Base-by-base conservation (phyloP, 2,888 invertebrate genomes). In the Minunthozetes semirufus region DNA sequence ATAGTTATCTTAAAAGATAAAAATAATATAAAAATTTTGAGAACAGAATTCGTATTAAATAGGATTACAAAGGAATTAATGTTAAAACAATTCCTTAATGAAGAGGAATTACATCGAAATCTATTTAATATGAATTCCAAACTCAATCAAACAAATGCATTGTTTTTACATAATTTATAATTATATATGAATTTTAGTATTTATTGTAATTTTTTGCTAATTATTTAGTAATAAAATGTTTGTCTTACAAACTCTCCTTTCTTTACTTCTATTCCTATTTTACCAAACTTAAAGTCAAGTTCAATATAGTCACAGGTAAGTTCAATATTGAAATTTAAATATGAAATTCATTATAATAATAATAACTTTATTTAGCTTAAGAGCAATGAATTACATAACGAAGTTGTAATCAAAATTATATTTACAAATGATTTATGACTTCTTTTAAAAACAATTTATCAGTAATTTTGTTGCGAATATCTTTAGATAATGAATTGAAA, bases 131-230 rank as follows among this genome's bases (percentile, higher is more conserved):
- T 59, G 27, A 42, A 42, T 42, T 42, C 42, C 11, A 42, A 42
- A 42, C 42, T 59, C 13, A 22, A 22, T 1, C 27, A 38, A 42
- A 42, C 19, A 66, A 66, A 66, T 66, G 66, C 66, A 66, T 66
- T 66, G 66, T 66, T 66, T 66, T 66, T 42, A 59, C 29, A 63
- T 29, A 66, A 66, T 66, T 66, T 33, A 63, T 33, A 22, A 66
- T 42, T 66, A 42, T 33, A 63, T 33, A 22, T 27, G 9, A 61
- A 61, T n/a, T 25, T 15, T 56, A 56, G 42, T 56, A 56, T 25
- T 56, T 56, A 56, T 38, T 63, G 63, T 63, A 63, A 33, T 59
- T 25, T 59, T 59, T 59, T 59, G 59, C 59, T 59, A 59, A 27
- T 59, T 59, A 27, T 27, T 63, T 63, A 63, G 63, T 63, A 29